Evolutionary conservation across 2,888 invertebrate genomes (phyloP), one percentile per base, ranked within the genome.

Genomic region (Agrotis ipsilon): DNA sequence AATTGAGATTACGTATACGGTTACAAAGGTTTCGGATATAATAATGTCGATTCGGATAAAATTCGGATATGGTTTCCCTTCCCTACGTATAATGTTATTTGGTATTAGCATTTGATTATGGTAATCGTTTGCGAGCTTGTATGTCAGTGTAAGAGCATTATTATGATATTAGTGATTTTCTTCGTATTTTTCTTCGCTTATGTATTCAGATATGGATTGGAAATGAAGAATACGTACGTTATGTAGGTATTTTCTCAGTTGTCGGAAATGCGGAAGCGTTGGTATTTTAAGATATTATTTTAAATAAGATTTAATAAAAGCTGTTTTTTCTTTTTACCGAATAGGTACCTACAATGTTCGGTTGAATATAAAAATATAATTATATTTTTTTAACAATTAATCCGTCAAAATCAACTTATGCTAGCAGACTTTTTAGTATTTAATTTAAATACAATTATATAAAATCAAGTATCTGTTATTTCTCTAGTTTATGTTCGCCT

Each of bases 101-200:
- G 13, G 60, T 59, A 73, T 73, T 71, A 71, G 52, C 57, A 78
- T 80, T 73, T 58, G 51, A 63, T 68, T 78, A 81, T 80, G 78
- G 73, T 81, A 78, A 80, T 73, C 78, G 78, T 59, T 69, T 24
- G 54, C 14, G 58, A 58, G 64, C 52, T 62, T 72, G 57, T 81
- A 43, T 62, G 58, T 70, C 68, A 46, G 52, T 61, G 57, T 69
- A 57, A 48, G 64, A 73, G 61, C n/a, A 60, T 72, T 62, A 72
- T 46, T 32, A 66, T 49, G 43, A 63, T 68, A 70, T 68, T 52
- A 64, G 60, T 63, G 66, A 60, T 60, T 62, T 62, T 74, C 18
- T 43, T 55, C 55, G 32, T 80, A 52, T 75, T 60, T 52, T 52
- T 60, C 27, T 21, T 9, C 48, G 13, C 18, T 7, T 75, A 52